A percentile compares a stretch with the other conserved stretches of the same genome.
Conservation (phyloP, 1,140 invertebrate species). For the Stenopsyche tienmushanensis region DNA sequence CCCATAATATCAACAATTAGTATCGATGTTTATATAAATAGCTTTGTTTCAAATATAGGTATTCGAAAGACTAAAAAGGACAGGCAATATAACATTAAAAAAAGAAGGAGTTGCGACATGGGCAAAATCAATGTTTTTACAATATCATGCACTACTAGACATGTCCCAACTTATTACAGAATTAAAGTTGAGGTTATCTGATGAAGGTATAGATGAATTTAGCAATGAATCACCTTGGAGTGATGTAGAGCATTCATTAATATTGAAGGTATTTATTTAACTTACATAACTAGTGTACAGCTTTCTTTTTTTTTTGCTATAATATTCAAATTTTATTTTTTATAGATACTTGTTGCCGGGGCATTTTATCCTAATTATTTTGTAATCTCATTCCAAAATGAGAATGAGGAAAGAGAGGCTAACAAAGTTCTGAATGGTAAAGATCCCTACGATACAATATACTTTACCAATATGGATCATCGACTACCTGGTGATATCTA, state of each 20-base stretch:
- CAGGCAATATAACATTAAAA: constrained; percentile 4
- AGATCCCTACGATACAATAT: constrained; percentile 77
- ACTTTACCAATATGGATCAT: constrained; percentile 64
- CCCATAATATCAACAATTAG: too few relatives aligned
- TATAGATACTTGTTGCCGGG: constrained; percentile 69
- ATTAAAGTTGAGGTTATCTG: constrained; percentile 61
- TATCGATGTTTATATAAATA: too few relatives aligned
- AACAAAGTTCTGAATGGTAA: constrained; percentile 63
- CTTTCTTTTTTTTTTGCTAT: not conserved
- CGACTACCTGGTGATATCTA: constrained; percentile 76
- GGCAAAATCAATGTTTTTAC: constrained; percentile 72
- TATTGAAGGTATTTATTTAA: constrained; percentile 60
- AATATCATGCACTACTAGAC: constrained; percentile 71
- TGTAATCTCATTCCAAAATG: constrained; percentile 57
- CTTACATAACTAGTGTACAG: not conserved
- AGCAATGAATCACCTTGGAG: constrained; percentile 46
- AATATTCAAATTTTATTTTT: not conserved
- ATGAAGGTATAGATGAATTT: constrained; percentile 56
- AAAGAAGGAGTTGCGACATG: constrained; percentile 61
- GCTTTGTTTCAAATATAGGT: constrained; percentile 23
- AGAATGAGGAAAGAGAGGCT: constrained; percentile 57
- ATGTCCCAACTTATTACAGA: constrained; percentile 71
- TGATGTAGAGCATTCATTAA: constrained; percentile 55
- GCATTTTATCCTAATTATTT: constrained; percentile 95
- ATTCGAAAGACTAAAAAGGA: constrained; percentile 3